Conservation (phyloP, 2,113 vertebrate genomes). For the Dromaius novaehollandiae region DNA sequence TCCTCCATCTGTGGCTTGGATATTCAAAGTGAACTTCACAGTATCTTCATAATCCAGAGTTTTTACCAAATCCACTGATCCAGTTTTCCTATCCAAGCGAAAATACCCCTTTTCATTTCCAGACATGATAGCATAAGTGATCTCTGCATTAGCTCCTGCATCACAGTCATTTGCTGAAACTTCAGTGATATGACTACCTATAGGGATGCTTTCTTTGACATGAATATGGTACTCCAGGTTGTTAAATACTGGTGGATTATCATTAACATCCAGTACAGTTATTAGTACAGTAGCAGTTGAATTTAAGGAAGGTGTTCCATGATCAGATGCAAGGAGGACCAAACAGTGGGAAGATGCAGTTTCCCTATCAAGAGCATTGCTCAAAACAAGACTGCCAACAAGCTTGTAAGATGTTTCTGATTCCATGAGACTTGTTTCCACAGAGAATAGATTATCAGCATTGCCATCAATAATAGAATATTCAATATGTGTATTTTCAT, state of each 20-base stretch:
- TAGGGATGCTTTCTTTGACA: conserved; percentile 81
- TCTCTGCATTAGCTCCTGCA: conserved; percentile 77
- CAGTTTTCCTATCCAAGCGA: conserved; percentile 79
- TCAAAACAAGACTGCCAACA: conserved; percentile 82
- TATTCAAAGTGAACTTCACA: conserved; percentile 78
- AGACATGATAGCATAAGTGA: conserved; percentile 83
- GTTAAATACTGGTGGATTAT: conserved; percentile 85
- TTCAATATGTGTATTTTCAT: conserved; percentile 79
- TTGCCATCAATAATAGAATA: conserved; percentile 85
- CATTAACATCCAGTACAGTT: conserved; percentile 88
- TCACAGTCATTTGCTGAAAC: conserved; percentile 85
- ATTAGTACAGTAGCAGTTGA: conserved; percentile 80
- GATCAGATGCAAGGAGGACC: conserved; percentile 83
- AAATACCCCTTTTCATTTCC: conserved; percentile 85
- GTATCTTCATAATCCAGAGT: conserved; percentile 88
- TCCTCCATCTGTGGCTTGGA: conserved; percentile 84
- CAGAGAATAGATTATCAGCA: conserved; percentile 78
- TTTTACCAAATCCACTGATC: conserved; percentile 79
- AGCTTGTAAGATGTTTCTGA: conserved; percentile 69
- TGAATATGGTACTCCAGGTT: conserved; percentile 78
- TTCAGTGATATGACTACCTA: conserved; percentile 78
- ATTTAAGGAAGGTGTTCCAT: conserved; percentile 79
- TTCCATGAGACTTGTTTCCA: conserved; percentile 75
- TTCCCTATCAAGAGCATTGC: conserved; percentile 83
- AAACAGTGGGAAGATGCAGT: conserved; percentile 74